A percentile compares a stretch with the other conserved stretches of the same genome.
Evolutionary conservation across 1,140 invertebrate genomes (phyloP).

Genomic region (Zeugodacus cucurbitae): DNA sequence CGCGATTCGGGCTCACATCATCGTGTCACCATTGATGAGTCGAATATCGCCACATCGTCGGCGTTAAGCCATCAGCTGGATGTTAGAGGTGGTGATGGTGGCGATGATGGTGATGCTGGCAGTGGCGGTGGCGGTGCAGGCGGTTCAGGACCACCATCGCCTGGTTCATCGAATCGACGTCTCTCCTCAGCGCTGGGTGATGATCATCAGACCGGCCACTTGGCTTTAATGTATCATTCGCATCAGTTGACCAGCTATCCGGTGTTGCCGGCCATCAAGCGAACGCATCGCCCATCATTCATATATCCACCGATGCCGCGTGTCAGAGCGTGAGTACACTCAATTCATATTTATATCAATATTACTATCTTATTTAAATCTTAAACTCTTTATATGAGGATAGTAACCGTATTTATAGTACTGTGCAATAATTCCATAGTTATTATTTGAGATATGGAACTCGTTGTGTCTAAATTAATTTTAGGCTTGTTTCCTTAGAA

Average conservation of each 20-base stretch:
- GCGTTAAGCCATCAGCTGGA: conserved; percentile 44
- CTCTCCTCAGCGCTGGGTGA: conserved; percentile 42
- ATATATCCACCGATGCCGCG: conserved; percentile 62
- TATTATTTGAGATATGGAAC: too few species aligned
- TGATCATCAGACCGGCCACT: conserved; percentile 54
- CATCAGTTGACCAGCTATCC: conserved; percentile 63
- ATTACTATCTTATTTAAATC: too few species aligned
- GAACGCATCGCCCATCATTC: conserved; percentile 63
- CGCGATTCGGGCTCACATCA: conserved; percentile 60
- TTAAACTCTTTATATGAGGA: too few species aligned
- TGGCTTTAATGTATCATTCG: conserved; percentile 64
- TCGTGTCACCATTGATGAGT: conserved; percentile 64
- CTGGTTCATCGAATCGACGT: conserved; percentile 50
- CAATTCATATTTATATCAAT: background rate
- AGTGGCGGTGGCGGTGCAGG: conserved; percentile 51
- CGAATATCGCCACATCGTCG: conserved; percentile 54
- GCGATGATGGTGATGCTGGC: conserved; percentile 47
- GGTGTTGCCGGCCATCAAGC: conserved; percentile 62
- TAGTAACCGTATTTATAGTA: too few species aligned
- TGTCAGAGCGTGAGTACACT: conserved; percentile 60
- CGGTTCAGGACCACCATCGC: conserved; percentile 60
- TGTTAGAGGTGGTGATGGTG: conserved; percentile 52
- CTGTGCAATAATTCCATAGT: too few species aligned
- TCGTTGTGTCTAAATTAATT: too few species aligned
- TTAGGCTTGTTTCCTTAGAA: too few species aligned